A percentile compares a stretch with the other conserved stretches of the same genome.
phyloP scores from a whole-genome alignment of 2,888 invertebrate species.

The Palloptera scutellata region DNA sequence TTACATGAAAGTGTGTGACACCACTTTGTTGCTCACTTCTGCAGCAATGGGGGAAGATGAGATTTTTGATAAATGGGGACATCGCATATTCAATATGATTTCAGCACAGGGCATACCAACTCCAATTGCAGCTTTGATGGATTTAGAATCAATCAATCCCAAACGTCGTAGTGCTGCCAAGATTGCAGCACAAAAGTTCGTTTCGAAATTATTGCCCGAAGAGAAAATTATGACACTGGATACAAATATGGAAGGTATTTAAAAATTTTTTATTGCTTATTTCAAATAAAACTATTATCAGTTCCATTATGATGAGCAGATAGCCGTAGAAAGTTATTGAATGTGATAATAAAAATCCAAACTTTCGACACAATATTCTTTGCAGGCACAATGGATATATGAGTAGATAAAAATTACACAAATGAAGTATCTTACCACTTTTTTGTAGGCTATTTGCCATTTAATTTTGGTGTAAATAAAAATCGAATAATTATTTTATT shows the following conservation, averaged over 20 bases:
- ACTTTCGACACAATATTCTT: background rate
- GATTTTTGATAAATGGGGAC: conserved; percentile 81
- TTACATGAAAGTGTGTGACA: conserved; percentile 87
- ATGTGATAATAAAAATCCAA: too few relatives aligned
- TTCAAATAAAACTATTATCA: too few relatives aligned
- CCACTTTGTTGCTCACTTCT: conserved; percentile 80
- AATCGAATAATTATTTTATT: too few relatives aligned
- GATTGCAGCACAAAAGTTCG: conserved; percentile 61
- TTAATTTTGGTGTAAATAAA: too few relatives aligned
- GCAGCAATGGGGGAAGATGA: conserved; percentile 71
- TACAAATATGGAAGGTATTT: conserved; percentile 72
- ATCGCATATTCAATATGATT: conserved; percentile 77
- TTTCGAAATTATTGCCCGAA: conserved; percentile 80
- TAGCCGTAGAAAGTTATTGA: too few relatives aligned
- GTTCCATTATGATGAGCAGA: too few relatives aligned
- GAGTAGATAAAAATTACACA: too few relatives aligned
- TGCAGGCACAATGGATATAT: too few relatives aligned
- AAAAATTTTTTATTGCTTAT: background rate
- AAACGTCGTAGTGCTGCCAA: conserved; percentile 73
- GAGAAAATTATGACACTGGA: conserved; percentile 84
- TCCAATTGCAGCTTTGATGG: conserved; percentile 77
- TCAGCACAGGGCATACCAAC: conserved; percentile 85
- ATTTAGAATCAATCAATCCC: conserved; percentile 76
- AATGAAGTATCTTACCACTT: too few relatives aligned
- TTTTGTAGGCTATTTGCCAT: too few relatives aligned